phyloP scores from a whole-genome alignment of 2,113 vertebrate species.

The Pituophis catenifer region DNA sequence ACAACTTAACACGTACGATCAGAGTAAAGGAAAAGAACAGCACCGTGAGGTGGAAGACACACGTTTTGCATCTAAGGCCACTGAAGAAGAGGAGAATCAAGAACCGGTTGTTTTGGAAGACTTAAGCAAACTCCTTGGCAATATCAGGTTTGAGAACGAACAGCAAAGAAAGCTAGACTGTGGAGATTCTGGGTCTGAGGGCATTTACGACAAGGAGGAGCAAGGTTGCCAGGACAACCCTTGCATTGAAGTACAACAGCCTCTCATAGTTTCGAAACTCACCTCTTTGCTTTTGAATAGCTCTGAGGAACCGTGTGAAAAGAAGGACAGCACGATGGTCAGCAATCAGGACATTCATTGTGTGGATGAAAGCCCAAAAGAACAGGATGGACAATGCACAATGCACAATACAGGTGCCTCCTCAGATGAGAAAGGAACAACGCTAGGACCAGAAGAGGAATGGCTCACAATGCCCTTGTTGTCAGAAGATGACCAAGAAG shows the following conservation, averaged over 20 bases:
- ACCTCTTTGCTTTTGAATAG: background rate
- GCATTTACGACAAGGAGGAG: background rate
- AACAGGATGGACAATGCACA: background rate
- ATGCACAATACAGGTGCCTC: background rate
- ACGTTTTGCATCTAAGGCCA: background rate
- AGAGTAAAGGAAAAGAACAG: background rate
- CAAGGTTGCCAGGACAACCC: background rate
- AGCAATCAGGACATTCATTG: background rate
- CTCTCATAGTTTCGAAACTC: background rate
- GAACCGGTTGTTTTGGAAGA: background rate
- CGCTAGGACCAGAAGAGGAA: background rate
- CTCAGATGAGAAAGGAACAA: background rate
- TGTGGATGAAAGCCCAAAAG: background rate
- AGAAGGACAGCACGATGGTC: background rate
- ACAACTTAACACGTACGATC: background rate
- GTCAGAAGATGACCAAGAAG: background rate
- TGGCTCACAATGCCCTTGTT: too few relatives aligned
- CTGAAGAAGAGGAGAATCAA: constrained; percentile 2
- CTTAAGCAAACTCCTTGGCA: background rate
- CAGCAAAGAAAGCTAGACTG: background rate
- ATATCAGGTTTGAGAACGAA: background rate
- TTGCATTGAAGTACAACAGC: constrained; percentile 1
- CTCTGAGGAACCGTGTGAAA: background rate
- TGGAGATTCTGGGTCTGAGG: background rate
- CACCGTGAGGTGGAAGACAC: background rate